These are phyloP conservation scores for Holothuria leucospilota DNA, from an alignment of 53 echinoderm and acorn worm species.

Conservation along the genomic window DNA sequence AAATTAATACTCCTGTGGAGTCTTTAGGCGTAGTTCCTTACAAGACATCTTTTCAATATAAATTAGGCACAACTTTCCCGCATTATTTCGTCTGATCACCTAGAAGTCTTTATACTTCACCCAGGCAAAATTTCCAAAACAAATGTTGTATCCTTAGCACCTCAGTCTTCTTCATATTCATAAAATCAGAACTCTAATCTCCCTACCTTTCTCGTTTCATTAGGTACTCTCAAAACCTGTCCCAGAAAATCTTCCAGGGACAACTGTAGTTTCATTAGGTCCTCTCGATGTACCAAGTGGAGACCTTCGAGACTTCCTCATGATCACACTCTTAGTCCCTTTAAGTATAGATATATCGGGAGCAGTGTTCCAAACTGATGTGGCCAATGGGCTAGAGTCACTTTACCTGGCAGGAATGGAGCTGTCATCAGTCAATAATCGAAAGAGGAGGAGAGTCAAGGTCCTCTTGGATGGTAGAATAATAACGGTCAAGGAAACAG, in stretches of 20 bases:
- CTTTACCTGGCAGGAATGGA: constrained; percentile 47
- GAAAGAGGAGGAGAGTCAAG: neutral
- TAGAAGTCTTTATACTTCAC: too few species aligned
- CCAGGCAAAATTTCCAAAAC: too few species aligned
- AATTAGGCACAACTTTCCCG: too few species aligned
- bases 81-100: too few species aligned
- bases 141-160: neutral
- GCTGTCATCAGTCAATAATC: neutral
- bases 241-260: neutral
- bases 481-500: neutral
- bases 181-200: neutral
- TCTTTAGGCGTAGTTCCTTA: too few species aligned
- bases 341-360: constrained; percentile 19
- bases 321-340: constrained; percentile 20
- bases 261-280: neutral
- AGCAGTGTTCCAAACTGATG: constrained; percentile 20
- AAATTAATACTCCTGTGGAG: too few species aligned
- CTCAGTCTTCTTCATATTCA: neutral
- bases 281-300: constrained; percentile 8
- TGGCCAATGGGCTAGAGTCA: constrained; percentile 44
- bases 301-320: constrained; percentile 20
- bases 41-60: too few species aligned
- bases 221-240: neutral
- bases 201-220: too few species aligned
- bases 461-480: neutral